Base-by-base conservation (phyloP, 2,888 invertebrate species). In the Desoria tigrina region DNA sequence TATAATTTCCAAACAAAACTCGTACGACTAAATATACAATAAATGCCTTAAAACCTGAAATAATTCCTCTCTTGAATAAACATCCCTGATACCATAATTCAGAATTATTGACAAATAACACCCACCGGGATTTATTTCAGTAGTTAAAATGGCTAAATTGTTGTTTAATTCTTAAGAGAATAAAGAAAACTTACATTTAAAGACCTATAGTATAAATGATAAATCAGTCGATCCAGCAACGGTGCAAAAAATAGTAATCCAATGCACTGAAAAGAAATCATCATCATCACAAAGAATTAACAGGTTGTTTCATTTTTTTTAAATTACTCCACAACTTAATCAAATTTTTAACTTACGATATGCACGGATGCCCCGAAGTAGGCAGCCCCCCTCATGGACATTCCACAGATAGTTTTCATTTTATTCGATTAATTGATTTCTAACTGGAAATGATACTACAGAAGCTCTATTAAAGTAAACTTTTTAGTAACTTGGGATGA, bases 341-440 rank as follows among this genome's bases (percentile, higher is more conserved):
- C 28, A 49, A 3, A n/a, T 9, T 42, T 58, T 58, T 26, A 16
- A 65, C 68, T 69, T 64, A 69, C 69, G 39, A 70, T 60, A 54
- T 70, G 70, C 3, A 62, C 51, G 49, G 64, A 62, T 24, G 66
- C 62, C 39, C 62, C 65, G 56, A 70, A 67, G 21, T 67, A 70
- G 2, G 67, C 67, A 26, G 62, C 49, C 4, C 70, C 70, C 11
- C 70, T 61, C 1, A 70, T 53, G 7, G 65, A 56, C 51, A 70
- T 56, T 42, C 70, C 66, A 63, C 66, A 70, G 45, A 58, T 28
- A 21, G 58, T 58, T 27, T 49, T 58, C 45, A 58, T 45, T 7
- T 24, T 51, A 7, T 7, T 39, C 9, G 39, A 39, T 39, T 39
- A 11, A 39, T 16, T 9, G 9, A 11, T 11, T 39, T 16, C 39